phyloP scores from a whole-genome alignment of 1,140 invertebrate genomes.

The Diploscapter pachys region DNA sequence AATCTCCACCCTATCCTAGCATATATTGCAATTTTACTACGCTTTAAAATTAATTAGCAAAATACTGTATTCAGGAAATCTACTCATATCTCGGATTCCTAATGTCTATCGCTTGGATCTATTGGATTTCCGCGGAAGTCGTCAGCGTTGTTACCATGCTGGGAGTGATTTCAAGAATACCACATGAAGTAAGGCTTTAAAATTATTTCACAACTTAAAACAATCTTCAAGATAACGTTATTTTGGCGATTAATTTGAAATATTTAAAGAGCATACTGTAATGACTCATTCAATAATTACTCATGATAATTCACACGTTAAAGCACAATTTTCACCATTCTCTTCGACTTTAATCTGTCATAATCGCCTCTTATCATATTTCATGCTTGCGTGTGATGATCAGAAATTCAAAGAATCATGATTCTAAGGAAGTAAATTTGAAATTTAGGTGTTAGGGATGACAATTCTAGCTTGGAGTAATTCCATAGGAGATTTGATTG shows the following conservation, averaged over 20 bases:
- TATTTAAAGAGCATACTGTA: too few species aligned
- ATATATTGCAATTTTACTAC: background rate
- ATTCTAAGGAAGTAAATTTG: background rate
- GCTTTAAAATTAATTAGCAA: slow-evolving; percentile 1
- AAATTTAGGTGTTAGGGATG: slow-evolving; percentile 67
- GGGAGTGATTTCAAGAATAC: slow-evolving; percentile 46
- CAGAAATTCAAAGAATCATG: too few species aligned
- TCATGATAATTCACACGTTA: background rate
- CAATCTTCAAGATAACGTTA: too few species aligned
- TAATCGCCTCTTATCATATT: too few species aligned
- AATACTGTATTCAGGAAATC: slow-evolving; percentile 35
- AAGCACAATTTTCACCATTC: background rate
- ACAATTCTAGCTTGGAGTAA: slow-evolving; percentile 74
- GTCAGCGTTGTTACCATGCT: slow-evolving; percentile 66
- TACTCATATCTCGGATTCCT: slow-evolving; percentile 68
- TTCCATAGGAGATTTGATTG: slow-evolving; percentile 70
- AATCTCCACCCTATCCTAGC: background rate
- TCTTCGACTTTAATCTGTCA: background rate
- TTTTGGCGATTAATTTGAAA: too few species aligned
- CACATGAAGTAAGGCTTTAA: background rate
- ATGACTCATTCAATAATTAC: too few species aligned
- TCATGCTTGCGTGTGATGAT: too few species aligned
- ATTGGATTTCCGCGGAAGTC: slow-evolving; percentile 69
- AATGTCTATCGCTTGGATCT: slow-evolving; percentile 69
- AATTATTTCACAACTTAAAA: too few species aligned